Evolutionary conservation across 2,888 invertebrate species (phyloP).

Genomic region (Sarcophaga subvicina): DNA sequence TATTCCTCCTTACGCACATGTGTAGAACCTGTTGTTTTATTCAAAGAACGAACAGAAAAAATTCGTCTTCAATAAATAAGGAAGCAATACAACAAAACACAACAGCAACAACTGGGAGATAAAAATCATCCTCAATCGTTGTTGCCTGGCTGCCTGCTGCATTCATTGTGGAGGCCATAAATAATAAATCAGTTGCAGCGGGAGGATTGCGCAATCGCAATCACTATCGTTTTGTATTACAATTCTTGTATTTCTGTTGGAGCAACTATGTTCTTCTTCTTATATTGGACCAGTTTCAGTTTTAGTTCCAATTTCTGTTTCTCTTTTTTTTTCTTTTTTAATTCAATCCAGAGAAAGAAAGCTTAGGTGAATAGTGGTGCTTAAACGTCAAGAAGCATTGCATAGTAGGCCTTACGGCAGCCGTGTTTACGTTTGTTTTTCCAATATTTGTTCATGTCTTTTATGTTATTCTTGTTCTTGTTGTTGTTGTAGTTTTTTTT

Average conservation of each 20-base stretch:
- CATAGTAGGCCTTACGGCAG: slow-evolving; percentile 59
- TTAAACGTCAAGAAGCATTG: too few relatives aligned
- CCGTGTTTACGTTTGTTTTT: slow-evolving; percentile 59
- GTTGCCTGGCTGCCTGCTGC: slow-evolving; percentile 10
- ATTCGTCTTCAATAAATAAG: too few relatives aligned
- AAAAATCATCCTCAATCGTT: slow-evolving; percentile 43
- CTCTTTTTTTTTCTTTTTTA: background rate
- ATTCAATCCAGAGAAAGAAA: too few relatives aligned
- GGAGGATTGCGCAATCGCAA: slow-evolving; percentile 79
- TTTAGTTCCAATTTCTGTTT: background rate
- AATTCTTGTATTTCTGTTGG: slow-evolving; percentile 1
- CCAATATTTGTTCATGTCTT: background rate
- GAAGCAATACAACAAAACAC: too few relatives aligned
- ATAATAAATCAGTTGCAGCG: slow-evolving; percentile 79
- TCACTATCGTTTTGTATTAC: slow-evolving; percentile 75
- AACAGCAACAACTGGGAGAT: too few relatives aligned
- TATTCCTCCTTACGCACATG: too few relatives aligned
- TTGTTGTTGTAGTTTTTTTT: slow-evolving; percentile 4
- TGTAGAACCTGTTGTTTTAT: too few relatives aligned
- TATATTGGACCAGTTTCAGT: background rate
- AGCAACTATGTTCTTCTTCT: background rate
- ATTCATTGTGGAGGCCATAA: slow-evolving; percentile 71
- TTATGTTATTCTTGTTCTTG: background rate
- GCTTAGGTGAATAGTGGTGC: too few relatives aligned
- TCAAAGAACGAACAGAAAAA: too few relatives aligned